Conservation (phyloP, 2,113 vertebrate genomes). For the Ptychochromis oligacanthus region DNA sequence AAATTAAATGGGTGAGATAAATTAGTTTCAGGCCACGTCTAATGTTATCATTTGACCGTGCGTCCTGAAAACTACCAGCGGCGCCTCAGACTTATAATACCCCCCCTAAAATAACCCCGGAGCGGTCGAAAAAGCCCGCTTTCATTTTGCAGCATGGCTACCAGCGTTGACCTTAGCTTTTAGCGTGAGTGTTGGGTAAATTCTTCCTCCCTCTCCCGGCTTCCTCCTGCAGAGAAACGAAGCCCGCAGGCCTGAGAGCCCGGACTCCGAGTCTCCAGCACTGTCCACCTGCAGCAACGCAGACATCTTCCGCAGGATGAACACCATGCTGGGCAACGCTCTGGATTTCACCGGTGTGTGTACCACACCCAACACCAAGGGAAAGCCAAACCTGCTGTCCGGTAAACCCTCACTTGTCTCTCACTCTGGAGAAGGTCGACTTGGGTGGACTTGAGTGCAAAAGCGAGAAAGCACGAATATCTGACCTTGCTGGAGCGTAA, state of each 20-base stretch:
- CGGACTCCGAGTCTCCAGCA: slow-evolving; percentile 87
- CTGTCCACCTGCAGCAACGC: slow-evolving; percentile 97
- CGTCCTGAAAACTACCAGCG: background rate
- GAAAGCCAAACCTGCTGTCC: slow-evolving; percentile 83
- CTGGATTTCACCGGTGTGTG: slow-evolving; percentile 95
- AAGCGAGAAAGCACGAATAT: background rate
- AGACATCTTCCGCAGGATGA: slow-evolving; percentile 93
- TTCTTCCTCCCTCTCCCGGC: background rate
- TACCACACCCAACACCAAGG: slow-evolving; percentile 87
- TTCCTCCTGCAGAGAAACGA: slow-evolving; percentile 85
- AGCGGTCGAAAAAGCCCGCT: background rate
- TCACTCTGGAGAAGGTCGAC: background rate
- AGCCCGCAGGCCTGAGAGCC: slow-evolving; percentile 84
- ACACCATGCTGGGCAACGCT: slow-evolving; percentile 95
- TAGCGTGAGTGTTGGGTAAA: background rate
- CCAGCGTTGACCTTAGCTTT: background rate
- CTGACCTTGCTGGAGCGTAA: background rate
- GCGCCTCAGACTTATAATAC: background rate
- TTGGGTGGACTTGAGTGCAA: background rate
- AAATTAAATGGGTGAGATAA: background rate
- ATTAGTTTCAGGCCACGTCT: background rate
- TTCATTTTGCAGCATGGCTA: background rate
- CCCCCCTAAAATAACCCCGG: background rate
- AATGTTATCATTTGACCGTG: background rate
- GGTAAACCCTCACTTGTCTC: slow-evolving; percentile 74